phyloP scores from a whole-genome alignment of 2,888 invertebrate genomes.

The Hydroisotoma schaefferi region DNA sequence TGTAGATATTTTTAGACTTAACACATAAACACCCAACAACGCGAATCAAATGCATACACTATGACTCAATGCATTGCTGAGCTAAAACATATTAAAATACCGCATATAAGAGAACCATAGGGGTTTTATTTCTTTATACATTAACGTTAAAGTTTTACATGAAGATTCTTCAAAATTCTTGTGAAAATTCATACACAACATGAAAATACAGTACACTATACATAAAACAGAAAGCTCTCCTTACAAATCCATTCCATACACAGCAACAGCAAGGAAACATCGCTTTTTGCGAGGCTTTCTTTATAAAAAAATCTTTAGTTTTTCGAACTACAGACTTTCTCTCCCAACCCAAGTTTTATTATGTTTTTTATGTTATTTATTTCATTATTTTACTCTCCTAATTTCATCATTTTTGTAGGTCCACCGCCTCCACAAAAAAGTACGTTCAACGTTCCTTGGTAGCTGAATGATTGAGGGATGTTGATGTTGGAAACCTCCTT shows the following conservation, averaged over 20 bases:
- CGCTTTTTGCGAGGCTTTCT: background rate
- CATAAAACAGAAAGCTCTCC: too few relatives aligned
- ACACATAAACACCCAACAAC: background rate
- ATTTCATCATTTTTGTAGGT: conserved; percentile 12
- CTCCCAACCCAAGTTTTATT: conserved; percentile 1
- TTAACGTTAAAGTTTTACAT: too few relatives aligned
- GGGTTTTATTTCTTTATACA: too few relatives aligned
- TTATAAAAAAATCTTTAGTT: background rate
- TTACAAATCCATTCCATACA: too few relatives aligned
- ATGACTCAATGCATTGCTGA: too few relatives aligned
- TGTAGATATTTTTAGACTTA: conserved; percentile 1
- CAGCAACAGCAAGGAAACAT: too few relatives aligned
- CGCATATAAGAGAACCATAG: too few relatives aligned
- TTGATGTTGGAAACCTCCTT: conserved; percentile 4
- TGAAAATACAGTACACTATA: too few relatives aligned
- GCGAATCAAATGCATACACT: background rate
- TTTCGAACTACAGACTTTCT: background rate
- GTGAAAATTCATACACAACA: too few relatives aligned
- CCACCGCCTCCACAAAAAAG: conserved; percentile 14
- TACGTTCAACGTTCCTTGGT: too few relatives aligned
- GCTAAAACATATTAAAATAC: too few relatives aligned
- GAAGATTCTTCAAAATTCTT: too few relatives aligned
- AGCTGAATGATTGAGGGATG: background rate
- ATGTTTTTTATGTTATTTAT: conserved; percentile 1
- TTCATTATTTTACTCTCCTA: conserved; percentile 10